Evolutionary conservation across 2,113 vertebrate species (phyloP), one percentile per base, ranked within the genome.

Genomic region (Acanthisitta chloris): DNA sequence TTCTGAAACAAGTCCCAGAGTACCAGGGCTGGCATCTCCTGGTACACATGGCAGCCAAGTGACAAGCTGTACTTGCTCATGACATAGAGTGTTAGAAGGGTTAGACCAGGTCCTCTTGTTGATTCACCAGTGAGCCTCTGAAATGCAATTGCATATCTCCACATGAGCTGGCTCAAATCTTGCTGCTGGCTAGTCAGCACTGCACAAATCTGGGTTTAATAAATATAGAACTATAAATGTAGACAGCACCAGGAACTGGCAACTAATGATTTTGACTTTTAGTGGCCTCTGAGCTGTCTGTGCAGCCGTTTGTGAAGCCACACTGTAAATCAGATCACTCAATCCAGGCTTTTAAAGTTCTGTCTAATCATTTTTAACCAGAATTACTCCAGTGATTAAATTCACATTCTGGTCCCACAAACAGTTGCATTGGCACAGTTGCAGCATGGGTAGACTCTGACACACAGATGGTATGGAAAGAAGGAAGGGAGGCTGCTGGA

Each of bases 161-260:
- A 70, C 6, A 0, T 73, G 96, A 95, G 42, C 85, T 94, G 92
- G 86, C 88, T 54, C 49, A 65, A 14, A 77, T 49, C 58, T 49
- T 69, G 71, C 90, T 94, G 88, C 46, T 81, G 92, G 81, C 81
- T 69, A 80, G 46, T 80, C 62, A 92, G 42, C 74, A 80, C 29
- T 58, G 88, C 82, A 58, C 64, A 86, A 49, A 77, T 77, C 95
- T 96, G 90, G 71, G 24, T 69, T 94, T 90, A 95, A 93, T 93
- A 90, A 96, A 54, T 38, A 49, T 12, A 14, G 58, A 93, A 38
- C 54, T 62, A 70, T 95, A 86, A 86, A 95, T 92, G 88, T 81
- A 92, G 79, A 69, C 71, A 80, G 76, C 54, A 93, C 54, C 80
- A 92, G 86, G 57, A 93, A 79, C 78, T 79, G 73, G 57, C 66